Conservation (phyloP, 2,888 invertebrate genomes). For the Acutogordius australiensis region DNA sequence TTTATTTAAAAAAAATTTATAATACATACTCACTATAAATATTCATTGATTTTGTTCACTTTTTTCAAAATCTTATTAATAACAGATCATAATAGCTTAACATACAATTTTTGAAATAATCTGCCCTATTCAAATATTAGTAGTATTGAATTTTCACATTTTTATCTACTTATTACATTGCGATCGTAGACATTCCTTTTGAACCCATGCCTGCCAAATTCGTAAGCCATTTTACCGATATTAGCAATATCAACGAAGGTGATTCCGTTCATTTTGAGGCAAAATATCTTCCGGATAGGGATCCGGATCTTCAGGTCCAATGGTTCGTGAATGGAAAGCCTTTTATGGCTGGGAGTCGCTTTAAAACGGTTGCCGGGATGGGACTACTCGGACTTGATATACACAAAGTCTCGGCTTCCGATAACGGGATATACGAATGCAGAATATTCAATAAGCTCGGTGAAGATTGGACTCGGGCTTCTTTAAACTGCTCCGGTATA, state of each 20-base stretch:
- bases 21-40: no score
- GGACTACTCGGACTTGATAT: slow-evolving; percentile 17
- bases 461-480: slow-evolving; percentile 18
- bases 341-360: not conserved
- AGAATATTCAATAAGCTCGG: slow-evolving; percentile 21
- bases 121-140: no score
- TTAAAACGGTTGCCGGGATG: not conserved
- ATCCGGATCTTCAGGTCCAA: slow-evolving; percentile 54
- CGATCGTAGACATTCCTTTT: not conserved
- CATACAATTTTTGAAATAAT: no score
- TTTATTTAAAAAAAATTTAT: no score
- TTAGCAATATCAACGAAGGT: not conserved
- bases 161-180: no score
- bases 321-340: slow-evolving; percentile 55
- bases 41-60: no score
- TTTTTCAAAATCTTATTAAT: no score
- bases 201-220: not conserved
- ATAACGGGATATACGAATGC: slow-evolving; percentile 22
- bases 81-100: no score
- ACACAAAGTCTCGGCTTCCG: slow-evolving; percentile 17
- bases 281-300: slow-evolving; percentile 59
- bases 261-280: slow-evolving; percentile 34
- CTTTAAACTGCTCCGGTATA: not conserved
- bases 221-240: not conserved
- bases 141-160: no score